These are phyloP conservation scores for Myiotriccus ornatus DNA, from an alignment of 2,797 vertebrate species.

Conservation along the genomic window DNA sequence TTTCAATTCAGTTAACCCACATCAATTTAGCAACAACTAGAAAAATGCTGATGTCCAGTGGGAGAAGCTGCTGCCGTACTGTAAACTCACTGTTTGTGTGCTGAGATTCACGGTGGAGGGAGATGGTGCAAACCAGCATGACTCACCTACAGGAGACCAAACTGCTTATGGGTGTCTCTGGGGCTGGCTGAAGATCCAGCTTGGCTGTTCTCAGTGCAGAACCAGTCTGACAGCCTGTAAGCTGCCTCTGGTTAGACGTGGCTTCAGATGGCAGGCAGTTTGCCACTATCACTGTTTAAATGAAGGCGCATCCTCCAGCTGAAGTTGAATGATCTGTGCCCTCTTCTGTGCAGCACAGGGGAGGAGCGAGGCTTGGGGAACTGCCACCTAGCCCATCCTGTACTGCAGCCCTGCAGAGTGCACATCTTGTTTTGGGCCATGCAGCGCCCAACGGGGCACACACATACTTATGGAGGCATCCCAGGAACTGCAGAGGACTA, in stretches of 20 bases:
- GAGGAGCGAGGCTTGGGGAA: background rate
- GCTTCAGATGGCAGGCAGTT: background rate
- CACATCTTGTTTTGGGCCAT: background rate
- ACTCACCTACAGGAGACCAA: background rate
- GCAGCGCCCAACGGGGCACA: rapidly evolving
- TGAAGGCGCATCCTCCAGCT: background rate
- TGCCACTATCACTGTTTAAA: background rate
- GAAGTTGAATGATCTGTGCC: background rate
- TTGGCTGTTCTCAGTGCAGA: background rate
- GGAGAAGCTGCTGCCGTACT: background rate
- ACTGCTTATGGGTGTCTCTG: background rate
- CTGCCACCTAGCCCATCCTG: background rate
- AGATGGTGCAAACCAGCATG: background rate
- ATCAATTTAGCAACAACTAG: background rate
- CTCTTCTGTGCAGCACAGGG: background rate
- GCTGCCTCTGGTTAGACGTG: background rate
- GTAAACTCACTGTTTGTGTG: background rate
- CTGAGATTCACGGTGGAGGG: background rate
- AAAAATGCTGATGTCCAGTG: background rate
- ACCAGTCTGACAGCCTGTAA: background rate
- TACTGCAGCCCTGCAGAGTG: background rate
- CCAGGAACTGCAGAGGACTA: background rate
- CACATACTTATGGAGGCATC: rapidly evolving
- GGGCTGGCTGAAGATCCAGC: background rate
- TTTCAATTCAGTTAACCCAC: background rate